These are phyloP conservation scores for Labeo calbasu DNA, from an alignment of 2,797 vertebrate genomes.

Conservation along the genomic window DNA sequence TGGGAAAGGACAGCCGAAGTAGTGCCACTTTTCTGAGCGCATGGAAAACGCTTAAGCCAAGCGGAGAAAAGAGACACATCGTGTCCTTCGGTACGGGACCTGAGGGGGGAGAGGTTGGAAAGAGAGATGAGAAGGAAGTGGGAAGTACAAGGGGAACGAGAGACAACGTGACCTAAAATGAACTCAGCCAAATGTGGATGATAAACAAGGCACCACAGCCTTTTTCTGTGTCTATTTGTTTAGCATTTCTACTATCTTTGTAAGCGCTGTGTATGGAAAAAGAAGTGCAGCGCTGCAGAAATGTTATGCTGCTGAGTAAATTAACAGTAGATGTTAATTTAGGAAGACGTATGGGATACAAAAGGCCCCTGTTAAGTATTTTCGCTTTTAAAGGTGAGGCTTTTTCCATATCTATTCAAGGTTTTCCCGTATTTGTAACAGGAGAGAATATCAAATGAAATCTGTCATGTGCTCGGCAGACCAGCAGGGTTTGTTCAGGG, in stretches of 20 bases:
- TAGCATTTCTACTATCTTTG: conserved; percentile 23
- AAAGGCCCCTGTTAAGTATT: conserved; percentile 43
- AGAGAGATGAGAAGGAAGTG: conserved; percentile 33
- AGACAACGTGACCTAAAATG: conserved; percentile 40
- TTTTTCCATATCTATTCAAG: conserved; percentile 8
- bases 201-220: conserved; percentile 48
- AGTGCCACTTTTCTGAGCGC: conserved; percentile 61
- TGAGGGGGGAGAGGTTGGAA: conserved; percentile 10
- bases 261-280: conserved; percentile 1
- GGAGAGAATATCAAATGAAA: conserved; percentile 1
- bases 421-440: background rate
- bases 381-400: conserved; percentile 28
- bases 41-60: conserved; percentile 67
- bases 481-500: conserved; percentile 34
- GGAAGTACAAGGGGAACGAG: conserved; percentile 45
- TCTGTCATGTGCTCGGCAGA: conserved; percentile 36
- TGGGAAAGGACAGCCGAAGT: conserved; percentile 61
- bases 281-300: background rate
- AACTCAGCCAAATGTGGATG: conserved; percentile 36
- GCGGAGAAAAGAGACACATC: conserved; percentile 33
- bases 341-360: conserved; percentile 10
- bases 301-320: conserved; percentile 15
- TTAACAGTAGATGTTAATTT: conserved; percentile 29
- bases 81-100: background rate
- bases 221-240: conserved; percentile 53